These are phyloP conservation scores for Mellilla xanthometata DNA, from an alignment of 2,888 invertebrate species.

Conservation along the genomic window DNA sequence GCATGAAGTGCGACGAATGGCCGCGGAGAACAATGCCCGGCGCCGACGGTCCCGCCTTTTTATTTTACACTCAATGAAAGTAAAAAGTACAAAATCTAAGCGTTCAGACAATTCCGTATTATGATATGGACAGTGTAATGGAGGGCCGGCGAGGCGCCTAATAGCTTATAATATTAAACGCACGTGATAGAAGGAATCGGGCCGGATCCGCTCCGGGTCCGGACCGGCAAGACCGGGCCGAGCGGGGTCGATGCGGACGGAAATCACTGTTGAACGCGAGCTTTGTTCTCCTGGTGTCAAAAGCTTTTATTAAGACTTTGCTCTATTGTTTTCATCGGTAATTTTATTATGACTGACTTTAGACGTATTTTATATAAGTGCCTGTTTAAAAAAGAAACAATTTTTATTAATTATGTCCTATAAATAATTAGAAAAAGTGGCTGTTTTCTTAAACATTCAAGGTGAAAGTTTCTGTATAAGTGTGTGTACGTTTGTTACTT, in stretches of 20 bases:
- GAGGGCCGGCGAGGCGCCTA: constrained; percentile 73
- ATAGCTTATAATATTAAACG: constrained; percentile 80
- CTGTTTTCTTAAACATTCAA: no score
- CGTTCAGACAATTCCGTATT: constrained; percentile 79
- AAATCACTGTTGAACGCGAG: constrained; percentile 17
- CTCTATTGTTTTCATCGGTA: no score
- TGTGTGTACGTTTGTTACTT: no score
- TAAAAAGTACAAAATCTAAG: constrained; percentile 78
- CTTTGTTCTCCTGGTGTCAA: constrained; percentile 1
- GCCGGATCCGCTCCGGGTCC: constrained; percentile 27
- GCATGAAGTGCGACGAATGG: constrained; percentile 83
- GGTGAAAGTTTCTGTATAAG: no score
- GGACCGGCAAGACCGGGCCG: no score
- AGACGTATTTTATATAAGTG: no score
- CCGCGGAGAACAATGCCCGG: constrained; percentile 78
- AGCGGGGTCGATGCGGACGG: constrained; percentile 42
- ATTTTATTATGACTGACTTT: no score
- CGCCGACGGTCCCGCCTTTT: constrained; percentile 76
- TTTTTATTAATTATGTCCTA: no score
- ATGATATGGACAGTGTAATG: constrained; percentile 81
- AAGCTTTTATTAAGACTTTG: background rate
- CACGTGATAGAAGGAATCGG: constrained; percentile 65
- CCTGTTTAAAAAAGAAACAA: no score
- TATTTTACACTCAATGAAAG: constrained; percentile 71
- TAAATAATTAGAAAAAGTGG: no score